Conservation (phyloP, 2,797 vertebrate genomes). For the Neosilurus hyrtlii region DNA sequence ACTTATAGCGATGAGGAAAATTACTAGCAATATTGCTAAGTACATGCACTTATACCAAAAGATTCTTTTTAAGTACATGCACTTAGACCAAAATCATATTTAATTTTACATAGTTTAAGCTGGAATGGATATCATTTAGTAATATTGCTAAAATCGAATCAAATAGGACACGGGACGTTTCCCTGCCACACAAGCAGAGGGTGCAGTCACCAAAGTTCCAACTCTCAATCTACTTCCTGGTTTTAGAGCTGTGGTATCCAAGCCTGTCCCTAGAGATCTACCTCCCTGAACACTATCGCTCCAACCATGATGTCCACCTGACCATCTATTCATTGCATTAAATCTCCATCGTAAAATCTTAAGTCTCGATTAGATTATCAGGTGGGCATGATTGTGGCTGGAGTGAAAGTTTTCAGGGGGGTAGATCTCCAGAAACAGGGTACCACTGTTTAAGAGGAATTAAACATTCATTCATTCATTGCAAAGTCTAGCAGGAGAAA, state of each 20-base stretch:
- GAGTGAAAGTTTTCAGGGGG: no score
- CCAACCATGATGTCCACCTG: no score
- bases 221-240: background rate
- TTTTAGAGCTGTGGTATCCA: background rate
- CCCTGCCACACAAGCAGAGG: slow-evolving; percentile 11
- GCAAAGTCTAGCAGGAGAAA: background rate
- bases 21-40: slow-evolving; percentile 19
- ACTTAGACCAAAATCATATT: background rate
- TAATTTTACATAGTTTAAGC: background rate
- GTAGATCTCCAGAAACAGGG: no score
- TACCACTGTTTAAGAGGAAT: no score
- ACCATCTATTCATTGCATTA: no score
- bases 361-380: no score
- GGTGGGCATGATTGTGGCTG: no score
- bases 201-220: background rate
- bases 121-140: background rate
- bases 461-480: background rate
- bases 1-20: slow-evolving; percentile 1
- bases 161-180: background rate
- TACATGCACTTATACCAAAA: slow-evolving; percentile 16
- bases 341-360: no score
- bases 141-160: background rate
- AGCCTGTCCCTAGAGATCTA: no score
- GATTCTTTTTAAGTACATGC: background rate
- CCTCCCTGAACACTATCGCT: no score